Percentiles rank a stretch among this genome's conserved stretches.
Conservation (phyloP, 37 sponge, comb jelly and placozoan genomes). For the Halichondria panicea region DNA sequence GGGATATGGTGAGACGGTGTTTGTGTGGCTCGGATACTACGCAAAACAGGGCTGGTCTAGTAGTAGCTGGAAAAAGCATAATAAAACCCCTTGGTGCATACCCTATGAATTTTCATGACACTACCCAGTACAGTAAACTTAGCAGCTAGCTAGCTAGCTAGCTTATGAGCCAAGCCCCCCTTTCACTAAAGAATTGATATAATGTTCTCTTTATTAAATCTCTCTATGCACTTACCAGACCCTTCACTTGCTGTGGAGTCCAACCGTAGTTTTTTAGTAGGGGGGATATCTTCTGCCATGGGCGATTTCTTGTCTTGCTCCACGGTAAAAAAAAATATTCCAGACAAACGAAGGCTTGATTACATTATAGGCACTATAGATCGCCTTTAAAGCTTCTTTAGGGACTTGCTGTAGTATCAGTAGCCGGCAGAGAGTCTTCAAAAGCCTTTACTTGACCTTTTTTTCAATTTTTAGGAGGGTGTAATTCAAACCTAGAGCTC, state of each 20-base stretch:
- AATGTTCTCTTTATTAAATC: too few relatives aligned
- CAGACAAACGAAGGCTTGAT: neutral
- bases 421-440: neutral
- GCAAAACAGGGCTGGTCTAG: too few relatives aligned
- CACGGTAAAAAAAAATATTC: neutral
- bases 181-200: neutral
- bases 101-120: too few relatives aligned
- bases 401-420: neutral
- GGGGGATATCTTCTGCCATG: conserved; percentile 23
- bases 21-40: too few relatives aligned
- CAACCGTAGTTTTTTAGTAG: conserved; percentile 24
- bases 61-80: too few relatives aligned
- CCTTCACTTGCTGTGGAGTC: conserved; percentile 17
- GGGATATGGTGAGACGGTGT: too few relatives aligned
- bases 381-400: conserved; percentile 1
- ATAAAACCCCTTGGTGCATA: too few relatives aligned
- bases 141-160: neutral
- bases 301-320: conserved; percentile 13
- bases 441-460: neutral
- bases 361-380: neutral
- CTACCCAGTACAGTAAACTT: too few relatives aligned
- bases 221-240: too few relatives aligned
- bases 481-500: too few relatives aligned
- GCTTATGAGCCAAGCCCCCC: conserved; percentile 36
- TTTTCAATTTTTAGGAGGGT: neutral